Base-by-base conservation (phyloP, 1,140 invertebrate genomes). In the Nymphalis io region DNA sequence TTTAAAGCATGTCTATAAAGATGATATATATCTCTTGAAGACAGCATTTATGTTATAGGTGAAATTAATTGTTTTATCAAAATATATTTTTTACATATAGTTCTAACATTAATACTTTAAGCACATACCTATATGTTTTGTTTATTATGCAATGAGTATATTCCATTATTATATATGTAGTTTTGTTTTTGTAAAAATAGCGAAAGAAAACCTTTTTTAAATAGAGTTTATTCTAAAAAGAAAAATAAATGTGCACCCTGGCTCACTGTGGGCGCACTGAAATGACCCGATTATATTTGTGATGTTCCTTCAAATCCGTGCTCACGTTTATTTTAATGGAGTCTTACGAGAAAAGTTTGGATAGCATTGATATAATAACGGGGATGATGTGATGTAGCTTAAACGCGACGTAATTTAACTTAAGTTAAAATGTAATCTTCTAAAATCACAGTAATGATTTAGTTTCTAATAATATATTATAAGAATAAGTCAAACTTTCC, bases 281-380 rank as follows among this genome's bases (percentile, higher is more conserved):
- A 70, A 70, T 51, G 68, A 63, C 68, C 68, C 60, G 68, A 70
- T 70, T 70, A 70, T 70, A 70, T 70, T 70, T 70, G 68, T 70
- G 68, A 70, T 59, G 68, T 70, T 62, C 55, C 68, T 63, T 63
- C 59, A 70, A 63, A 55, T 55, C 60, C 53, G 48, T 51, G 60
- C 62, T 60, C 67, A 67, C 72, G 53, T 74, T 77, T 72, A 70
- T 69, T 77, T 77, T 77, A 74, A 77, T 74, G 69, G 75, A 63
- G 64, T 69, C 64, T 70, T 73, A 73, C 68, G 64, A 62, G 62
- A 63, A 71, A 71, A 71, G 60, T 66, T 65, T 66, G 18, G n/a
- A 40, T 38, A 48, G 55, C 51, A 46, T 59, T 59, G 64, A 66
- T 44, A 48, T 66, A 46, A 59, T 40, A 48, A 46, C 21, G 33